A percentile compares a stretch with the other conserved stretches of the same genome.
Evolutionary conservation across 2,797 vertebrate genomes (phyloP).

Genomic region (Sus cebifrons): DNA sequence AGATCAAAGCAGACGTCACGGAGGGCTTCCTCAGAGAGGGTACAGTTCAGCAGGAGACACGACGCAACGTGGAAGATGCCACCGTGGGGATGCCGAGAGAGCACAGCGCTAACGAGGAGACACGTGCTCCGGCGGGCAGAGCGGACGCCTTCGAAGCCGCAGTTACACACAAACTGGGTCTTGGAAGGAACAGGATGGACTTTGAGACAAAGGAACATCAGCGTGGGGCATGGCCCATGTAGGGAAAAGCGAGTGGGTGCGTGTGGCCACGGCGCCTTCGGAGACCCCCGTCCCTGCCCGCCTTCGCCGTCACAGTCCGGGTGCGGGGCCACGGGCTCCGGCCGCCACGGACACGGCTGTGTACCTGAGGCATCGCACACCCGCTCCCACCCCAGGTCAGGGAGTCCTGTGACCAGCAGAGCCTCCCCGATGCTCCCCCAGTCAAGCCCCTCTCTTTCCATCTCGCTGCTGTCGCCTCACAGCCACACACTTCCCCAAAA

Average conservation of each 20-base stretch:
- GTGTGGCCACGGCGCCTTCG: no score
- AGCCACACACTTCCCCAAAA: background rate
- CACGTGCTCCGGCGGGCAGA: rapidly evolving
- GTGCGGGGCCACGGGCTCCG: rapidly evolving
- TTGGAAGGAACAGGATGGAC: background rate
- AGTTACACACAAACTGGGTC: background rate
- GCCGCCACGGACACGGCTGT: background rate
- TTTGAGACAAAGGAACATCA: background rate
- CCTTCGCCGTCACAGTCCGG: background rate
- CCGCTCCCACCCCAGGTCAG: background rate
- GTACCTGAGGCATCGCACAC: rapidly evolving
- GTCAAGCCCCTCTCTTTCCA: background rate
- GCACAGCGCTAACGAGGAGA: rapidly evolving
- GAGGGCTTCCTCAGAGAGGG: background rate
- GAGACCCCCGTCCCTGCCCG: background rate
- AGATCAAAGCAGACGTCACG: rapidly evolving
- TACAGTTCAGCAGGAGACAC: rapidly evolving
- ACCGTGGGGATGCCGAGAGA: rapidly evolving
- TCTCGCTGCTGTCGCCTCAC: background rate
- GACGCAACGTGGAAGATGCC: rapidly evolving
- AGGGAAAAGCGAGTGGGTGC: background rate
- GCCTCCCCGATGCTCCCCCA: no score
- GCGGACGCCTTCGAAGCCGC: rapidly evolving
- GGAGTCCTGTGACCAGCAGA: no score
- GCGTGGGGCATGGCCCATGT: rapidly evolving